Evolutionary conservation across 2,797 vertebrate species (phyloP).

Genomic region (Limnodromus scolopaceus): DNA sequence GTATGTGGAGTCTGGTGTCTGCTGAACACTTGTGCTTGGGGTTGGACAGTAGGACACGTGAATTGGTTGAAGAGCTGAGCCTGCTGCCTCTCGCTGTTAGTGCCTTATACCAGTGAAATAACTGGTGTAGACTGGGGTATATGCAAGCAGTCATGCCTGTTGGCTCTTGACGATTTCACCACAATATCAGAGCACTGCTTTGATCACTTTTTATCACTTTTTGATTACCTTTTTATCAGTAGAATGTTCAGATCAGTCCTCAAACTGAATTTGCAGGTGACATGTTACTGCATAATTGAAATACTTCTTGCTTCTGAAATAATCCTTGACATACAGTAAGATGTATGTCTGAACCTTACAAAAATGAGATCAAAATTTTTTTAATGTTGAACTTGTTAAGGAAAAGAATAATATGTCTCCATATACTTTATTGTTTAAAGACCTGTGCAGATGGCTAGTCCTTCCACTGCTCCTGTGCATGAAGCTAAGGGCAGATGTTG

Average conservation of each 20-base stretch:
- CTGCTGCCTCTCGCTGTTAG: neutral
- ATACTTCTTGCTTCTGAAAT: neutral
- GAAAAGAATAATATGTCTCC: neutral
- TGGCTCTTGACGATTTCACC: neutral
- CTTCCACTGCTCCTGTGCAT: neutral
- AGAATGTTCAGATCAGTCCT: neutral
- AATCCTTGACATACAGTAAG: neutral
- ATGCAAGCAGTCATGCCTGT: fast-evolving
- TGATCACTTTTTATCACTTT: neutral
- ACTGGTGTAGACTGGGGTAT: neutral
- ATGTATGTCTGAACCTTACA: neutral
- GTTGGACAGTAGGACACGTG: neutral
- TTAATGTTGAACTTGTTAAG: neutral
- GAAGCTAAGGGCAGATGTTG: neutral
- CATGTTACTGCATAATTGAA: neutral
- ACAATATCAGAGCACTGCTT: neutral
- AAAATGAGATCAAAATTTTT: neutral
- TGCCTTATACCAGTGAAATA: neutral
- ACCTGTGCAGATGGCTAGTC: neutral
- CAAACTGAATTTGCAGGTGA: neutral
- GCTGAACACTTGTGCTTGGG: neutral
- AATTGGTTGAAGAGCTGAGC: neutral
- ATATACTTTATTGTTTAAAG: neutral
- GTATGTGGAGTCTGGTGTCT: fast-evolving
- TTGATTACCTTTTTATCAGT: neutral